Conservation (phyloP, 2,888 invertebrate species). For the Coelogynopora nodosa region DNA sequence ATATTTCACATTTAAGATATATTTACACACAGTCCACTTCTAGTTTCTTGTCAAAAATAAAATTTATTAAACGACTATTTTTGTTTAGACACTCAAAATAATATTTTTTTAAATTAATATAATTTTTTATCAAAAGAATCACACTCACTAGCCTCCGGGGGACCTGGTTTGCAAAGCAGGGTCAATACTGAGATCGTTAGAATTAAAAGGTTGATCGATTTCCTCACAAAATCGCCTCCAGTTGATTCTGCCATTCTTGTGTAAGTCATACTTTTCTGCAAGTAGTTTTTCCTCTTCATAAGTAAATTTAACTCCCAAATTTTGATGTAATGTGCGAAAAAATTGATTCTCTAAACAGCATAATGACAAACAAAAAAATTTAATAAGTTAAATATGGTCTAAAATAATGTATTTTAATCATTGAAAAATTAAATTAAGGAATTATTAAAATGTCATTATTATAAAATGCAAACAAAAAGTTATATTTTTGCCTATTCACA, state of each 20-base stretch:
- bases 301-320: slow-evolving; percentile 55
- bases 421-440: too few species aligned
- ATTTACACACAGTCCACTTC: too few species aligned
- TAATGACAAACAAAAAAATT: background rate
- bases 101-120: too few species aligned
- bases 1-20: too few species aligned
- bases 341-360: slow-evolving; percentile 57
- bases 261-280: slow-evolving; percentile 55
- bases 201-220: slow-evolving; percentile 56
- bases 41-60: too few species aligned
- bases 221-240: slow-evolving; percentile 58
- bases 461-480: too few species aligned
- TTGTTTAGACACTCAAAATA: too few species aligned
- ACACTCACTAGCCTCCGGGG: slow-evolving; percentile 58
- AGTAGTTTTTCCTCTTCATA: slow-evolving; percentile 55
- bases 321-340: slow-evolving; percentile 59
- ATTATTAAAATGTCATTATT: too few species aligned
- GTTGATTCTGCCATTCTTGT: slow-evolving; percentile 55
- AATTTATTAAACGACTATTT: too few species aligned
- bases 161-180: slow-evolving; percentile 53
- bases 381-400: background rate
- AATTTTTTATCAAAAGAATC: background rate
- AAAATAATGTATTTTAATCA: background rate
- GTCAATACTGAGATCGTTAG: slow-evolving; percentile 52
- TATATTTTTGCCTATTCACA: too few species aligned